A percentile compares a stretch with the other conserved stretches of the same genome.
Evolutionary conservation across 2,113 vertebrate genomes (phyloP).

Genomic region (Colistium nudipinnis): DNA sequence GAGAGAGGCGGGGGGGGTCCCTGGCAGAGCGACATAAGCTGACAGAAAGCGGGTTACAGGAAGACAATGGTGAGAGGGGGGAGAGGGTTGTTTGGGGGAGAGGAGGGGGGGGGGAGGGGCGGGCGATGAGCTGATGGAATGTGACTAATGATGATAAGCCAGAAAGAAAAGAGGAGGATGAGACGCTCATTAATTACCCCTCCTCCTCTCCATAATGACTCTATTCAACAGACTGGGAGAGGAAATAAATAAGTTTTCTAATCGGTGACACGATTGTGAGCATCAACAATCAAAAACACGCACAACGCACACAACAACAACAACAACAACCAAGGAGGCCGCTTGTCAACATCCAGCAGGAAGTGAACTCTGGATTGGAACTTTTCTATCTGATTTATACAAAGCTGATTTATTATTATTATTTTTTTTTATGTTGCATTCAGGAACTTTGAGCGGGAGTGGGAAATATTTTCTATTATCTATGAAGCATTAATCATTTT

Average conservation of each 20-base stretch:
- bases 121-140: slow-evolving; percentile 65
- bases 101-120: background rate
- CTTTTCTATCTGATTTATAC: background rate
- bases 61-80: slow-evolving; percentile 37
- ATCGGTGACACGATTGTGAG: slow-evolving; percentile 58
- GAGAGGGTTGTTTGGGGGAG: background rate
- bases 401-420: background rate
- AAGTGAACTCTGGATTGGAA: no score
- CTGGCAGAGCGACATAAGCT: slow-evolving; percentile 24
- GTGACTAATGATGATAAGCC: slow-evolving; percentile 70
- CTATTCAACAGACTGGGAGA: slow-evolving; percentile 49
- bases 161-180: slow-evolving; percentile 7
- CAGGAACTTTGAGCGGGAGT: background rate
- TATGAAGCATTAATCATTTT: background rate
- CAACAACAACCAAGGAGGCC: background rate
- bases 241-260: slow-evolving; percentile 55
- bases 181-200: slow-evolving; percentile 64
- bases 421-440: background rate
- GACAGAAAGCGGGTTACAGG: slow-evolving; percentile 34
- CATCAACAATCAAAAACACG: slow-evolving; percentile 43
- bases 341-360: background rate
- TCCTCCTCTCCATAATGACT: slow-evolving; percentile 50
- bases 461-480: no score
- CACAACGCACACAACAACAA: slow-evolving; percentile 13
- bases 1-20: slow-evolving; percentile 15